Conservation (phyloP, 2,797 vertebrate genomes). For the Schizothorax lantsangensis region DNA sequence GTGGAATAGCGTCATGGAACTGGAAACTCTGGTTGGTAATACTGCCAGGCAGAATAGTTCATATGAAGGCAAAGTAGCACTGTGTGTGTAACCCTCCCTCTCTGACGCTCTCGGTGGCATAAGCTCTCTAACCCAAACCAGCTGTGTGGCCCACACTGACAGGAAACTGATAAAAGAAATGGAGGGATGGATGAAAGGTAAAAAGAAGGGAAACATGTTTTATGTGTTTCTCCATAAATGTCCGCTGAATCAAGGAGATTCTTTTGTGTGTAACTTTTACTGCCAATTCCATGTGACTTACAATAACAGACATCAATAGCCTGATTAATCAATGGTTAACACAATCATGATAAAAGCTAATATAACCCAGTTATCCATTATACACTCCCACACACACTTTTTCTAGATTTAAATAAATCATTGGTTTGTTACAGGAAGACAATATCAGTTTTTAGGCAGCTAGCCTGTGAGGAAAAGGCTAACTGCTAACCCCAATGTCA, state of each 20-base stretch:
- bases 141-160: constrained; percentile 47
- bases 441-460: not conserved
- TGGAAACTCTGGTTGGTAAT: constrained; percentile 41
- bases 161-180: constrained; percentile 44
- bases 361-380: not conserved
- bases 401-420: not conserved
- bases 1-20: constrained; percentile 40
- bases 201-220: constrained; percentile 25
- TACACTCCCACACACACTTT: not conserved
- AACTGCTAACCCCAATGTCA: not conserved
- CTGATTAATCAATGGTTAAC: constrained; percentile 16
- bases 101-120: constrained; percentile 31
- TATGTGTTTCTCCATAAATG: constrained; percentile 13
- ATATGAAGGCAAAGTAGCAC: constrained; percentile 38
- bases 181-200: constrained; percentile 15
- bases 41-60: constrained; percentile 18
- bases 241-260: not conserved
- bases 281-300: not conserved
- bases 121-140: constrained; percentile 53
- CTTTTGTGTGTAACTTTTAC: not conserved
- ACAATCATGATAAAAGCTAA: constrained; percentile 17
- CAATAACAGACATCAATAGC: constrained; percentile 21
- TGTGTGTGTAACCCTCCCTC: constrained; percentile 35
- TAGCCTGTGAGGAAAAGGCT: not conserved
- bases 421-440: not conserved